Evolutionary conservation across 1,140 invertebrate genomes (phyloP).

Genomic region (Argopecten irradians): DNA sequence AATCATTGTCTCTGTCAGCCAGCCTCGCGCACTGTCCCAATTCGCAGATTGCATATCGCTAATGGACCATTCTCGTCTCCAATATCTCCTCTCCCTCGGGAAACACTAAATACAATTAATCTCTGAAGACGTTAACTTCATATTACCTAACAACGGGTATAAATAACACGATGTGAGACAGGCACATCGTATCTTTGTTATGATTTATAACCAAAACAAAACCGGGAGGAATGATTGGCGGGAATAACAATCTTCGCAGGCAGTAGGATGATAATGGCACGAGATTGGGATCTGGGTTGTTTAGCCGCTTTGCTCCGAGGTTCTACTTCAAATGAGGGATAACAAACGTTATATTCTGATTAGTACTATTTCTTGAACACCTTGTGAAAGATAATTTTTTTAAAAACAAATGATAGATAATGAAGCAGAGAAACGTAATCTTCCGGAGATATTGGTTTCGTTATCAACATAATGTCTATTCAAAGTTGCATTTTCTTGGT

Average conservation of each 20-base stretch:
- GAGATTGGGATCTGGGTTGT: background rate
- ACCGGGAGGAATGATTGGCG: background rate
- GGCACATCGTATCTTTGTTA: background rate
- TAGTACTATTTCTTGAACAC: too few relatives aligned
- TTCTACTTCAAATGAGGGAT: too few relatives aligned
- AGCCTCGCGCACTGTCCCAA: background rate
- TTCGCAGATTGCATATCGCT: constrained; percentile 5
- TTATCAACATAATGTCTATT: too few relatives aligned
- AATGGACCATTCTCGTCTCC: constrained; percentile 14
- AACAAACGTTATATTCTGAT: too few relatives aligned
- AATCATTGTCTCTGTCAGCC: constrained; percentile 13
- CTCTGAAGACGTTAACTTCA: background rate
- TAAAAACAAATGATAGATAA: too few relatives aligned
- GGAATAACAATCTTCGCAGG: background rate
- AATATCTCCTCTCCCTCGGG: background rate
- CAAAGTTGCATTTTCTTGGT: too few relatives aligned
- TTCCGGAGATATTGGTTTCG: too few relatives aligned
- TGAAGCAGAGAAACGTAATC: too few relatives aligned
- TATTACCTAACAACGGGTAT: background rate
- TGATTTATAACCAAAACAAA: background rate
- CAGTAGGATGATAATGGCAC: background rate
- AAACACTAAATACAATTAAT: background rate
- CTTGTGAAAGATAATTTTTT: too few relatives aligned
- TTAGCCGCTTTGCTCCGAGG: too few relatives aligned
- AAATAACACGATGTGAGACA: background rate